Evolutionary conservation across 1,140 invertebrate species (phyloP), one percentile per base, ranked within the genome.

Genomic region (Heliconius hewitsoni): DNA sequence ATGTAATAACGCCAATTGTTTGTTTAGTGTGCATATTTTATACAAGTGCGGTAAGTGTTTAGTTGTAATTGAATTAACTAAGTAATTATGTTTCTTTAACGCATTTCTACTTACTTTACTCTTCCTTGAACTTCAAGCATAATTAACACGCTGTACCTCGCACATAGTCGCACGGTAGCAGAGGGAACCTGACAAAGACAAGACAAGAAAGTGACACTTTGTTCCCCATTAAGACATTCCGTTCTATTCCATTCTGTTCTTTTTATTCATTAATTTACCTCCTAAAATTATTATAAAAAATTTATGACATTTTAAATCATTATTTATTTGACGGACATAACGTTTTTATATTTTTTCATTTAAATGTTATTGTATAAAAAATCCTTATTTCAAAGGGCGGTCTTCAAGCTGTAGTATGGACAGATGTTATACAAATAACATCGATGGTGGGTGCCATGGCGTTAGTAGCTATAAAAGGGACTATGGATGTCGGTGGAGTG

Each of bases 11-110:
- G 3, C 96, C 98, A 3, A 96, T 97, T 19, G 97, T 98, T 50
- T 98, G 98, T 85, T 90, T 98, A 11, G 97, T 99, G 19, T 98
- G 98, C 93, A 98, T 98, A 78, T 98, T 99, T 91, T 99, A 99
- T 87, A 99, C 98, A 0, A 97, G 97, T 79, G 96, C 98, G 86
- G 98, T 98, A 95, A 96, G 96, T 96, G 70, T 76, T 52, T 37
- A 19, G 6, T 66, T 66, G 6, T 5, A 66, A 23, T 57, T 57
- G 6, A 19, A 57, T 23, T 55, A 16, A 6, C 16, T 57, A 57
- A 11, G 6, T 52, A 19, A 6, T 6, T 52, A 52, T 52, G 5
- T 52, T 52, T 52, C 50, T 52, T 18, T 18, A 18, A 52, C 4
- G 18, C 6, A 19, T 52, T 52, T 18, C 50, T 52, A 19, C 3